Evolutionary conservation across 1,140 invertebrate species (phyloP), one percentile per base, ranked within the genome.

Genomic region (Zaprionus lachaisei): DNA sequence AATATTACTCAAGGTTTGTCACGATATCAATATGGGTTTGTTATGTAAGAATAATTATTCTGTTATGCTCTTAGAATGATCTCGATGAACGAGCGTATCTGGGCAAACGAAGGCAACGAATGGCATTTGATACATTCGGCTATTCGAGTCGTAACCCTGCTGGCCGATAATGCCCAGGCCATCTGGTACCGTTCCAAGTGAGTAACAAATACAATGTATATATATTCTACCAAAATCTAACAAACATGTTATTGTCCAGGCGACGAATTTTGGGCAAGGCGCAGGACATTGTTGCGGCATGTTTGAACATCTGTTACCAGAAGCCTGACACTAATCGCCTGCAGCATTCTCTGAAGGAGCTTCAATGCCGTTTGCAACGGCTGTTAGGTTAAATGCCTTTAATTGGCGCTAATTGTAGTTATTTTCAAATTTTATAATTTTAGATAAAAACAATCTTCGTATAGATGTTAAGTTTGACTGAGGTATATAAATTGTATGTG

Each of bases 21-120:
- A 1, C 1, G 1, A 14, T 41, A 51, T 11, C 37, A 24, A 22
- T 2, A 14, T 0, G 5, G 15, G 22, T 64, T n/a, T 63, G 37
- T 22, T 22, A n/a, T 22, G n/a, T 11, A 15, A 37, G 31, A 34
- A 15, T 22, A 56, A 31, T 51, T 9, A n/a, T 47, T 7, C 26
- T 4, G 2, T 0, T 12, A 6, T 34, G n/a, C 55, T 31, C 31
- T 75, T 41, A 89, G 96, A 91, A 93, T 96, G 94, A 95, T 96
- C 80, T 95, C 95, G 31, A 94, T 95, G 80, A 96, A 96, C 87
- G 96, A 96, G 84, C 94, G 96, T 69, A 95, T 95, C 69, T 97
- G 96, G 96, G 93, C 96, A 56, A 95, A 95, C 26, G 95, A 96
- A 93, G 96, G 96, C 20, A 96, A 97, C 83, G 96, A 97, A 93